Evolutionary conservation across 2,888 invertebrate genomes (phyloP).

Genomic region (Cataglyphis albicans): DNA sequence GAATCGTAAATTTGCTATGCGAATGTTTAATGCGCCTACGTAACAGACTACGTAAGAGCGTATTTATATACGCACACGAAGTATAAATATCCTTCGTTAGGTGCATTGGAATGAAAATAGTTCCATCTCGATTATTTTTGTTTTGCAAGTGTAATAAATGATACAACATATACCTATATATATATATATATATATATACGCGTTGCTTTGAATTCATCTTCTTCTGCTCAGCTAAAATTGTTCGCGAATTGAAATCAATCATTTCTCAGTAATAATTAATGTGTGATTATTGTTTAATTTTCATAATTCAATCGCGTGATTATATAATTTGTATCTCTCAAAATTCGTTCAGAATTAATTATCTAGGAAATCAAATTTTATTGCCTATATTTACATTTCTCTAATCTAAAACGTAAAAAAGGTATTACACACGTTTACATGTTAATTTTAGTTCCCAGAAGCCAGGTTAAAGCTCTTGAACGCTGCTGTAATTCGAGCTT

Average conservation of each 20-base stretch:
- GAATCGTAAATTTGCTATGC: conserved; percentile 41
- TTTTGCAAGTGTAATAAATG: background rate
- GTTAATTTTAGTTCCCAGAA: conserved; percentile 42
- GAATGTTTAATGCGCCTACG: conserved; percentile 21
- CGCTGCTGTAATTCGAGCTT: conserved; percentile 46
- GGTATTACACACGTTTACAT: conserved; percentile 37
- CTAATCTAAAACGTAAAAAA: background rate
- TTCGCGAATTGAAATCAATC: background rate
- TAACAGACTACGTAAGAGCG: conserved; percentile 12
- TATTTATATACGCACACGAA: conserved; percentile 38
- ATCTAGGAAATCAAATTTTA: conserved; percentile 18
- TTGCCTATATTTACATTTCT: background rate
- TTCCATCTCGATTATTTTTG: background rate
- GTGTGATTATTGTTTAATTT: background rate
- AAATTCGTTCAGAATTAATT: background rate
- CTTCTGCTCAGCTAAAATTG: background rate
- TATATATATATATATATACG: background rate
- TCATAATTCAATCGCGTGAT: background rate
- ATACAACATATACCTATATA: background rate
- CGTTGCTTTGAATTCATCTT: background rate
- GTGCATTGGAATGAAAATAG: background rate
- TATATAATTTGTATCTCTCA: background rate
- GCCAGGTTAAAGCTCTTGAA: conserved; percentile 39
- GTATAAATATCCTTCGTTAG: conserved; percentile 13
- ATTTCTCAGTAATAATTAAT: background rate